These are phyloP conservation scores for Mythimna loreyi DNA, from an alignment of 2,888 invertebrate genomes.

Conservation along the genomic window DNA sequence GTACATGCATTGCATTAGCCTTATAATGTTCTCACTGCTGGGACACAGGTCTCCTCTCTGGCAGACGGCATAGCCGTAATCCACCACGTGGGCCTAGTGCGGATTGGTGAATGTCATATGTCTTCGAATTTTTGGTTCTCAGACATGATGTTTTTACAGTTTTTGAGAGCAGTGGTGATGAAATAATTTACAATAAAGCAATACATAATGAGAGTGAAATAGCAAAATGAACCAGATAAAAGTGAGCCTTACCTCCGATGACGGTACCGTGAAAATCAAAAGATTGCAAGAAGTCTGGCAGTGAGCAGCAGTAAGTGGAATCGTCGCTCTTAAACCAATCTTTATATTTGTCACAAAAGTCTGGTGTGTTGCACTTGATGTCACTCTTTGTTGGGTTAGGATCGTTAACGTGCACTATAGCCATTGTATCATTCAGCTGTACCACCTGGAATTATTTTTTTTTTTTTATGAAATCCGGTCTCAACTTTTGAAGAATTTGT, in stretches of 20 bases:
- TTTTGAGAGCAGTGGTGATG: too few species aligned
- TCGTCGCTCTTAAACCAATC: constrained; percentile 40
- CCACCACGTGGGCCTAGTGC: too few species aligned
- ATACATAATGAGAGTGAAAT: too few species aligned
- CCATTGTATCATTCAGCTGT: constrained; percentile 35
- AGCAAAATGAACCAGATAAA: background rate
- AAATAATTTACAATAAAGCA: background rate
- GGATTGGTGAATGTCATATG: too few species aligned
- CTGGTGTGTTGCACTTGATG: constrained; percentile 51
- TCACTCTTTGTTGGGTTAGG: constrained; percentile 47
- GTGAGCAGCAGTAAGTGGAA: constrained; percentile 59
- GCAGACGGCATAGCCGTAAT: too few species aligned
- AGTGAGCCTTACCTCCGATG: constrained; percentile 54
- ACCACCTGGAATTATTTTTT: constrained; percentile 50
- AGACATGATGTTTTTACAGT: too few species aligned
- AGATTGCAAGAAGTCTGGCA: constrained; percentile 51
- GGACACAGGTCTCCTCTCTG: too few species aligned
- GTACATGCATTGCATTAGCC: too few species aligned
- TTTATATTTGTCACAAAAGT: constrained; percentile 18
- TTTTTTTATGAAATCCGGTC: background rate
- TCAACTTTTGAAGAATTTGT: background rate
- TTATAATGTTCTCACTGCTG: too few species aligned
- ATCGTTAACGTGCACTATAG: constrained; percentile 61
- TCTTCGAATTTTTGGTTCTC: too few species aligned
- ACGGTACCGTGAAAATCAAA: constrained; percentile 32